These are phyloP conservation scores for Tiphia femorata DNA, from an alignment of 2,888 invertebrate species.

Conservation along the genomic window DNA sequence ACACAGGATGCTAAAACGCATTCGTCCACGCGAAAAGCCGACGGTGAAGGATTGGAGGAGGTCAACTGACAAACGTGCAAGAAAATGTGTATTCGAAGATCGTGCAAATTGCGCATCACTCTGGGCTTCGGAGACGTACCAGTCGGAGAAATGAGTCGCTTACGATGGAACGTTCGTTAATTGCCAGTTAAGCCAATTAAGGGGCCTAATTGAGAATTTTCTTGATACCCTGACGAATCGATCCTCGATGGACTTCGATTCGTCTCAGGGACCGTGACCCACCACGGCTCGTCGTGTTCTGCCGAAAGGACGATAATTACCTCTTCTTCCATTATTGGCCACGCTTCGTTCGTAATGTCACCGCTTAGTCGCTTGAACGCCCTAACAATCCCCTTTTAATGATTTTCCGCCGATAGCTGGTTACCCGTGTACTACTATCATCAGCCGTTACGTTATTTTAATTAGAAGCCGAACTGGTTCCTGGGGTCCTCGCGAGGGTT, in stretches of 20 bases:
- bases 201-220: background rate
- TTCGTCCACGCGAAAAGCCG: background rate
- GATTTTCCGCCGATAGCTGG: too few relatives aligned
- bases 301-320: too few relatives aligned
- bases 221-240: too few relatives aligned
- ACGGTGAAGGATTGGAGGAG: background rate
- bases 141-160: background rate
- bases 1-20: too few relatives aligned
- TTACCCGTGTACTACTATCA: too few relatives aligned
- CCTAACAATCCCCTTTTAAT: background rate
- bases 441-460: background rate
- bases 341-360: background rate
- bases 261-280: too few relatives aligned
- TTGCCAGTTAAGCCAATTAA: slow-evolving; percentile 37
- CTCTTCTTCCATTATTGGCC: too few relatives aligned
- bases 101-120: background rate
- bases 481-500: too few relatives aligned
- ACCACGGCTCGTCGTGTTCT: too few relatives aligned
- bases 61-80: background rate
- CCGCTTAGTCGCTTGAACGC: background rate
- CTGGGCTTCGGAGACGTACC: background rate
- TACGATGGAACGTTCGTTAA: slow-evolving; percentile 10
- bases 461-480: slow-evolving; percentile 2
- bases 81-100: slow-evolving; percentile 1
- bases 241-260: too few relatives aligned